These are phyloP conservation scores for Deroplatys truncata DNA, from an alignment of 2,888 invertebrate species.

Conservation along the genomic window DNA sequence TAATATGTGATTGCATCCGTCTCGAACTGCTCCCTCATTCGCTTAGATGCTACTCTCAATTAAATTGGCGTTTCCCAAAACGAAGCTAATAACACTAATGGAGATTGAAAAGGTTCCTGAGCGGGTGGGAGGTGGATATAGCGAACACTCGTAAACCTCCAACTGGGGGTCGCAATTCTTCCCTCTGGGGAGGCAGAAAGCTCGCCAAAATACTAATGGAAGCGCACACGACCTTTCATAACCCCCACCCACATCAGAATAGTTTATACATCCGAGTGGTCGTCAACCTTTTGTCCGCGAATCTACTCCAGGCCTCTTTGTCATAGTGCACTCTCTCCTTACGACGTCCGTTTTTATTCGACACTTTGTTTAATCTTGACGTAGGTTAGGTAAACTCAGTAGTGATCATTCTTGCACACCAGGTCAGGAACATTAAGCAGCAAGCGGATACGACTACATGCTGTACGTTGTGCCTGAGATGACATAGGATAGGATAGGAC, in stretches of 20 bases:
- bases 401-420: too few relatives aligned
- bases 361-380: not conserved
- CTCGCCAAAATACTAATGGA: not conserved
- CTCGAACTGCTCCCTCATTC: not conserved
- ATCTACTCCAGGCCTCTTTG: not conserved
- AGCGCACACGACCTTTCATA: not conserved
- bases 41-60: conserved; percentile 20
- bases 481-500: too few relatives aligned
- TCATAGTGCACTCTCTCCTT: not conserved
- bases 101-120: conserved; percentile 24
- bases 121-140: not conserved
- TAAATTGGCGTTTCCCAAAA: conserved; percentile 21
- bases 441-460: too few relatives aligned
- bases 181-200: not conserved
- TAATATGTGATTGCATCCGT: conserved; percentile 11
- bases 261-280: not conserved
- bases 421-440: too few relatives aligned
- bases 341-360: not conserved
- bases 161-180: not conserved
- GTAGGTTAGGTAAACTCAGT: not conserved
- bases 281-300: not conserved
- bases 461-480: too few relatives aligned
- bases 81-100: conserved; percentile 29
- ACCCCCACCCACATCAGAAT: not conserved
- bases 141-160: not conserved